phyloP scores from a whole-genome alignment of 2,888 invertebrate genomes.

The Tryphoninae sp. region DNA sequence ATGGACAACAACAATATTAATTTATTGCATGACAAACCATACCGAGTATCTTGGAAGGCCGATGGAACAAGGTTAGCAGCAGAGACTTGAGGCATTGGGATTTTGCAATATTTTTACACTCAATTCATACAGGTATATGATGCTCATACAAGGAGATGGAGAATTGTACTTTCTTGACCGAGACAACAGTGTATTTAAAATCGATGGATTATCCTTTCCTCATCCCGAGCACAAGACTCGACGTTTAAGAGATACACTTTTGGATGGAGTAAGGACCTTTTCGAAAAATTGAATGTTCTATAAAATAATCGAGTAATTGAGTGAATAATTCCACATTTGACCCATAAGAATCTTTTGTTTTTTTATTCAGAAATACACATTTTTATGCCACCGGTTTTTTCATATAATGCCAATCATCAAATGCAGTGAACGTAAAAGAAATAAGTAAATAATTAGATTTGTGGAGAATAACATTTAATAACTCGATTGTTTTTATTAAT shows the following conservation, averaged over 20 bases:
- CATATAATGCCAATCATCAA: no score
- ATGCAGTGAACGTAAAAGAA: no score
- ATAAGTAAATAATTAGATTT: no score
- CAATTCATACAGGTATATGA: slow-evolving; percentile 90
- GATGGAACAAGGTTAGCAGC: slow-evolving; percentile 92
- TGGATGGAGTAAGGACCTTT: slow-evolving; percentile 90
- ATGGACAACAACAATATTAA: slow-evolving; percentile 93
- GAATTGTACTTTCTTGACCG: slow-evolving; percentile 97
- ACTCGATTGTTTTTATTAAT: not conserved
- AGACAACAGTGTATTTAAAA: slow-evolving; percentile 95
- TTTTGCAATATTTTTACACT: slow-evolving; percentile 1
- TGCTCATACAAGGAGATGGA: slow-evolving; percentile 93
- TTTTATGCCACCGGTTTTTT: no score
- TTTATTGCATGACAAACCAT: slow-evolving; percentile 90
- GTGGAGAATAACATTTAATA: no score
- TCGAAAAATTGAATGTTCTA: no score
- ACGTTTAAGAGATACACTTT: slow-evolving; percentile 90
- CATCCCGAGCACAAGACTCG: slow-evolving; percentile 87
- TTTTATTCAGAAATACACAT: no score
- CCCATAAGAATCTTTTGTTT: no score
- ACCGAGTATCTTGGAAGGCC: slow-evolving; percentile 99
- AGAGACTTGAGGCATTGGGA: slow-evolving; percentile 2
- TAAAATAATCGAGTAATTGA: no score
- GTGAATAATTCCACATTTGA: no score
- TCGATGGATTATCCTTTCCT: slow-evolving; percentile 90